A percentile compares a stretch with the other conserved stretches of the same genome.
Evolutionary conservation across 2,888 invertebrate genomes (phyloP).

Genomic region (Ecdyonurus torrentis): DNA sequence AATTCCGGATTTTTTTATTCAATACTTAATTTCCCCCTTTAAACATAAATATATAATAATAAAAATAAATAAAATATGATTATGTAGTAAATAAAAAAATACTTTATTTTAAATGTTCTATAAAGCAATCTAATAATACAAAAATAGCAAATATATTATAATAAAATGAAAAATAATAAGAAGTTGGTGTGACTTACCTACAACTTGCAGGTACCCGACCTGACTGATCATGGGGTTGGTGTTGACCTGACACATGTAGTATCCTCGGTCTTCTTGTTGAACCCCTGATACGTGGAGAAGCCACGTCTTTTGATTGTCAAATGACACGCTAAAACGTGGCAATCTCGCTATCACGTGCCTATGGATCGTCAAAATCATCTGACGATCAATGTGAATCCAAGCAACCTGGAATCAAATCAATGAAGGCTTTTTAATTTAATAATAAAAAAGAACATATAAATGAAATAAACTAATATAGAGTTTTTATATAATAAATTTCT

Average conservation of each 20-base stretch:
- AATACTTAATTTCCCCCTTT: no score
- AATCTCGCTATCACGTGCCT: constrained; percentile 80
- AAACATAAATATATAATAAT: no score
- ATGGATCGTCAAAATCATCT: constrained; percentile 86
- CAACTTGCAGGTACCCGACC: constrained; percentile 83
- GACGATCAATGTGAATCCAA: constrained; percentile 87
- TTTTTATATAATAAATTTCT: no score
- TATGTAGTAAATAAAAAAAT: not conserved
- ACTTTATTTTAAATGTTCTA: not conserved
- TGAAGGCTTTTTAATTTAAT: no score
- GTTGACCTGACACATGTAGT: constrained; percentile 81
- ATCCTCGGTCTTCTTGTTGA: constrained; percentile 79
- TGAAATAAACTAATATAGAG: no score
- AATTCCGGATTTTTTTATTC: no score
- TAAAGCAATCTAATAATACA: not conserved
- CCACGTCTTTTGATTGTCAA: constrained; percentile 87
- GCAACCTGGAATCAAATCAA: constrained; percentile 57
- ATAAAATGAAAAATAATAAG: not conserved
- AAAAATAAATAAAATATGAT: not conserved
- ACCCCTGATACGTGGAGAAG: constrained; percentile 77
- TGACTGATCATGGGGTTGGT: constrained; percentile 92
- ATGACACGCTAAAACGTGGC: constrained; percentile 78
- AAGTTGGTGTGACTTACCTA: constrained; percentile 46
- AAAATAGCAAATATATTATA: not conserved
- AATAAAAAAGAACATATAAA: no score